Evolutionary conservation across 1,140 invertebrate species (phyloP), one percentile per base, ranked within the genome.

Genomic region (Copidosoma floridanum): DNA sequence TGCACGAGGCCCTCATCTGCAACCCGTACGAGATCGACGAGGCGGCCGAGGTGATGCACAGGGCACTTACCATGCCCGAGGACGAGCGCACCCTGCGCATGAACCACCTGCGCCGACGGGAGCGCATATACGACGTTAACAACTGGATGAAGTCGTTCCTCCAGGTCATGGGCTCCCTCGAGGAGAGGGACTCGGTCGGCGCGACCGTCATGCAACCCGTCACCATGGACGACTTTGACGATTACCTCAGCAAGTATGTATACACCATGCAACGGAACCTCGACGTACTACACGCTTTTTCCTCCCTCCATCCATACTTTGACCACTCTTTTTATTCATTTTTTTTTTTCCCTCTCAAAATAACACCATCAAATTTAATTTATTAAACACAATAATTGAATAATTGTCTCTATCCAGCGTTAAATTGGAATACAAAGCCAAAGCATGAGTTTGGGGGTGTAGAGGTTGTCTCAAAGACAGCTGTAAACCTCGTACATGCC

Each of bases 11-110:
- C 10, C 81, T 96, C 1, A 86, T 93, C 41, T 93, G 92, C 68
- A 95, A 96, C 78, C 93, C 93, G 0, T 94, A 95, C 70, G 93
- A 95, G 75, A 85, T 94, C 21, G 88, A 93, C 66, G 89, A 90
- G 58, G 89, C 91, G 12, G 91, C 92, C 23, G 91, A 94, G 76
- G 88, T 92, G 24, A 32, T 56, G 65, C 64, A 8, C 69, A 86
- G 91, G 69, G 93, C 92, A 0, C 76, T 95, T 1, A 92, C 89
- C 21, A 96, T 96, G 93, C 91, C 92, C 0, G 88, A 91, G 71
- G 92, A 95, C 68, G 93, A 95, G 73, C 80, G 91, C 11, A 89
- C 88, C 20, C 81, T 95, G 0, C 84, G 93, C 32, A 95, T 95
- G 92, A 92, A 90, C 61, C 88, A 92, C 68, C 77, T 95, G 10